phyloP scores from a whole-genome alignment of 2,888 invertebrate species.

The Brachycybe producta region DNA sequence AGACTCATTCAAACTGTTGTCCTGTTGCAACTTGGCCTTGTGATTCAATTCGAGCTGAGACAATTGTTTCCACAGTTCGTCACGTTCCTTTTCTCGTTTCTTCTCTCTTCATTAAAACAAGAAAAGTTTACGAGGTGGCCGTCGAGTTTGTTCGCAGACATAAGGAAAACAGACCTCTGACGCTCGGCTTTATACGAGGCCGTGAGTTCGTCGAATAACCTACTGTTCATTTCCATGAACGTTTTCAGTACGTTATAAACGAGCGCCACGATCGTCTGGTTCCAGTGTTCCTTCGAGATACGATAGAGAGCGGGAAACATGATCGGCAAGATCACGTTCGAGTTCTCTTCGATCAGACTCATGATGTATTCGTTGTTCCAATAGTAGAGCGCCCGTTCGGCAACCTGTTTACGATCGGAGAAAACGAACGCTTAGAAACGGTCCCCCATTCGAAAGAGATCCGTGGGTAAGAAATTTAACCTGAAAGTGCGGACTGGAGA shows the following conservation, averaged over 20 bases:
- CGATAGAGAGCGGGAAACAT: conserved; percentile 99
- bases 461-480: conserved; percentile 39
- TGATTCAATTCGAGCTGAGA: conserved; percentile 67
- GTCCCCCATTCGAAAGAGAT: neutral
- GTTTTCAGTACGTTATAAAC: conserved; percentile 99
- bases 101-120: conserved; percentile 66
- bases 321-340: conserved; percentile 94
- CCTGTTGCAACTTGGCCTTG: conserved; percentile 24
- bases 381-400: conserved; percentile 95
- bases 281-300: conserved; percentile 99
- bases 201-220: conserved; percentile 96
- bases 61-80: conserved; percentile 93
- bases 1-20: conserved; percentile 9
- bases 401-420: conserved; percentile 54
- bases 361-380: conserved; percentile 99
- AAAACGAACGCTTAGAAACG: conserved; percentile 7
- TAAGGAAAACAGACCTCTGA: conserved; percentile 65
- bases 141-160: no score
- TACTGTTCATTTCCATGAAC: conserved; percentile 99
- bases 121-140: no score
- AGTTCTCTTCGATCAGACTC: conserved; percentile 97
- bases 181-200: conserved; percentile 97
- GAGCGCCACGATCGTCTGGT: conserved; percentile 97
- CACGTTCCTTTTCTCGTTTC: conserved; percentile 89
- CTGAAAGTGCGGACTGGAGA: conserved; percentile 99